These are phyloP conservation scores for Zaprionus kolodkinae DNA, from an alignment of 1,140 invertebrate genomes.

Conservation along the genomic window DNA sequence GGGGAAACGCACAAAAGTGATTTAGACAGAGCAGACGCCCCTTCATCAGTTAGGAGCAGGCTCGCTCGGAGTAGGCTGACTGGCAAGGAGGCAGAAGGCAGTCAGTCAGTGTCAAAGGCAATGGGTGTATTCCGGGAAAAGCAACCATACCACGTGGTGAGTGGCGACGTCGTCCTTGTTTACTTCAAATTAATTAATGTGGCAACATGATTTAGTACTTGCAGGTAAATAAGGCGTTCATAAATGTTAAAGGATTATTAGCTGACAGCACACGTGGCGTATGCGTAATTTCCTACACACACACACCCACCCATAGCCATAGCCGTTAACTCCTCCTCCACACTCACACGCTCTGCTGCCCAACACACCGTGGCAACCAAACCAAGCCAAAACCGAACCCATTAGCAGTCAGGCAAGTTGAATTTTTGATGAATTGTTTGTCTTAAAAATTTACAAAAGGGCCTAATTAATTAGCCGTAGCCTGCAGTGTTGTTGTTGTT, in stretches of 20 bases:
- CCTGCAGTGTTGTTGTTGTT: constrained; percentile 33
- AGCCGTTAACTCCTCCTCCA: neutral
- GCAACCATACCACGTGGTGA: constrained; percentile 23
- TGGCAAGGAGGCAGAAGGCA: constrained; percentile 25
- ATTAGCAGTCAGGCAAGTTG: constrained; percentile 52
- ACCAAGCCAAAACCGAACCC: constrained; percentile 27
- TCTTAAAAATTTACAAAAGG: constrained; percentile 77
- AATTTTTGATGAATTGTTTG: constrained; percentile 81
- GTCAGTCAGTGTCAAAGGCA: constrained; percentile 55
- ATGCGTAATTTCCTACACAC: constrained; percentile 64
- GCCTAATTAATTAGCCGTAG: constrained; percentile 77
- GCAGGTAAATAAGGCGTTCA: constrained; percentile 81
- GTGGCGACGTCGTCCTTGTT: constrained; percentile 54
- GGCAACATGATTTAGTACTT: constrained; percentile 82
- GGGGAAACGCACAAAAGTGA: constrained; percentile 76
- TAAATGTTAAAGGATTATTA: constrained; percentile 83
- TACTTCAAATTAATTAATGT: constrained; percentile 81
- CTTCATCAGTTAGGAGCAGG: constrained; percentile 58
- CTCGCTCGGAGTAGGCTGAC: neutral
- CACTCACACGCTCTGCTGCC: constrained; percentile 2
- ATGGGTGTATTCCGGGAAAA: constrained; percentile 19
- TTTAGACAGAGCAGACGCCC: constrained; percentile 70
- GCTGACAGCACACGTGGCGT: constrained; percentile 78
- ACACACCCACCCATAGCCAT: too few relatives aligned
- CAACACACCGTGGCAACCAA: neutral